Evolutionary conservation across 2,888 invertebrate genomes (phyloP).

Genomic region (Phyllotreta striolata): DNA sequence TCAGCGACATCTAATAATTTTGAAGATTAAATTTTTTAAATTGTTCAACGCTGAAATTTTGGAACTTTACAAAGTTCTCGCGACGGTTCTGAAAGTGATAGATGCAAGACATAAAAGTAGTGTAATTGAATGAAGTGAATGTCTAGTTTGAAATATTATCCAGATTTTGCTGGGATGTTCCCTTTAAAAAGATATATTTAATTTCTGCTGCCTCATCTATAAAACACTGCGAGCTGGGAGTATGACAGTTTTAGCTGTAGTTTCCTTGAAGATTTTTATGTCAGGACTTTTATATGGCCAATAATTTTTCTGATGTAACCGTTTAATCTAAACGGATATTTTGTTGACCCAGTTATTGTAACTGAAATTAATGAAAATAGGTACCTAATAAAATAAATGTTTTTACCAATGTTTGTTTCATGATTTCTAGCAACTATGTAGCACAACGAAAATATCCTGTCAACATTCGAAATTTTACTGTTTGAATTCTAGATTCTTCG

Average conservation of each 20-base stretch:
- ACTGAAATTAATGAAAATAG: too few species aligned
- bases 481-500: conserved; percentile 11
- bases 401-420: too few species aligned
- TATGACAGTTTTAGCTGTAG: conserved; percentile 18
- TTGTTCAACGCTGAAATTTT: too few species aligned
- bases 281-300: conserved; percentile 15
- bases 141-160: conserved; percentile 18
- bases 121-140: conserved; percentile 20
- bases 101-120: conserved; percentile 11
- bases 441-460: conserved; percentile 43
- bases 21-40: too few species aligned
- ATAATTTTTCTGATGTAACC: conserved; percentile 16
- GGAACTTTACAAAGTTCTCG: too few species aligned
- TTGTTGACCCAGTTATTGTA: neutral
- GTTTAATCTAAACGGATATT: conserved; percentile 11
- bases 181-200: conserved; percentile 21
- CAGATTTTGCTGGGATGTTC: conserved; percentile 21
- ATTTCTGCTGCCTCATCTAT: conserved; percentile 17
- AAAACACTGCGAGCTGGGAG: conserved; percentile 12
- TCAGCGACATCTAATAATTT: too few species aligned
- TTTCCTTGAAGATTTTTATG: conserved; percentile 11
- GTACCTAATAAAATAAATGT: too few species aligned
- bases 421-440: neutral
- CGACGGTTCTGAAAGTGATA: neutral
- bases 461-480: conserved; percentile 28